These are phyloP conservation scores for Stratiomys singularior DNA, from an alignment of 2,888 invertebrate genomes.

Conservation along the genomic window DNA sequence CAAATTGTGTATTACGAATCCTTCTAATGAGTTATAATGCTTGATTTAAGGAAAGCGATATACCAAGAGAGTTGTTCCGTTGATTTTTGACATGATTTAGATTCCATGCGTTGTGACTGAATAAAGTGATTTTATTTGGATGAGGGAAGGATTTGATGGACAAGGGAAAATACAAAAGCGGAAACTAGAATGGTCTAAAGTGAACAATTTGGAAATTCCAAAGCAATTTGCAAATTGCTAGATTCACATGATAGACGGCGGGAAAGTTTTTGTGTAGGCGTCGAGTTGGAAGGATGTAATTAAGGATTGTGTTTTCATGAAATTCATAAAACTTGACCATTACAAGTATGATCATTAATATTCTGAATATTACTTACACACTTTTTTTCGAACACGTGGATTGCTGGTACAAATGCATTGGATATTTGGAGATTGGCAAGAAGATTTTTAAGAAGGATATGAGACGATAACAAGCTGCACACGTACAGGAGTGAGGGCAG, in stretches of 20 bases:
- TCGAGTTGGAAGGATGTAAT: background rate
- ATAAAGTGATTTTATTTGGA: background rate
- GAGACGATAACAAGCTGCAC: too few species aligned
- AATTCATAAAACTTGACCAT: too few species aligned
- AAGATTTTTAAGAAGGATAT: too few species aligned
- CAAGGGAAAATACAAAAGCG: background rate
- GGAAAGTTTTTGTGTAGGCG: constrained; percentile 23
- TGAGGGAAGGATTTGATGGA: background rate
- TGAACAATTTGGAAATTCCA: constrained; percentile 28
- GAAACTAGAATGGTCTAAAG: background rate
- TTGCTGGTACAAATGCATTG: too few species aligned
- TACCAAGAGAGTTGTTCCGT: background rate
- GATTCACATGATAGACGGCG: background rate
- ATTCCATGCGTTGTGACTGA: too few species aligned
- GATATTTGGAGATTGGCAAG: too few species aligned
- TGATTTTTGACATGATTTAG: constrained; percentile 3
- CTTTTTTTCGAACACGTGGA: too few species aligned
- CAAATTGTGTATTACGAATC: constrained; percentile 21
- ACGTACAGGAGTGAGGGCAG: too few species aligned
- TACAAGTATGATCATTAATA: too few species aligned
- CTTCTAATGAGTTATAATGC: constrained; percentile 1
- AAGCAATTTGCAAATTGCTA: background rate
- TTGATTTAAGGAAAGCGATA: background rate
- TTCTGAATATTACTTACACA: too few species aligned
- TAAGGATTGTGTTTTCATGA: too few species aligned